phyloP scores from a whole-genome alignment of 2,113 vertebrate genomes.

The Porphyrio hochstetteri region DNA sequence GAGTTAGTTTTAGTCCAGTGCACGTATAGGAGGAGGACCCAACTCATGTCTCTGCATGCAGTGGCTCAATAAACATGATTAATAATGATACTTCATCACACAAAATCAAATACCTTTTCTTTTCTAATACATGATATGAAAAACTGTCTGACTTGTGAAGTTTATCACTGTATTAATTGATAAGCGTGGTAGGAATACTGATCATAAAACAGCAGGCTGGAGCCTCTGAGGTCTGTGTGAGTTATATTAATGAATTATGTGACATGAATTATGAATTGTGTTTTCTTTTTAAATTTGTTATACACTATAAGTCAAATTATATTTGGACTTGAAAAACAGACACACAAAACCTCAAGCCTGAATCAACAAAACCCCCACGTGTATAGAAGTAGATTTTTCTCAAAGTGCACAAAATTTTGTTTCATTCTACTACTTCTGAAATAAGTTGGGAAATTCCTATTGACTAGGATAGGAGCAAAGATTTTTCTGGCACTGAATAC shows the following conservation, averaged over 20 bases:
- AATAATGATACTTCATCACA: not conserved
- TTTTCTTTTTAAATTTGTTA: not conserved
- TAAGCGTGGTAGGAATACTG: slow-evolving; percentile 13
- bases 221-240: slow-evolving; percentile 19
- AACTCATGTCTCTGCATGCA: not conserved
- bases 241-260: slow-evolving; percentile 41
- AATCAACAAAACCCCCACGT: rapidly evolving
- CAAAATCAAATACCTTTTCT: not conserved
- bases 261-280: slow-evolving; percentile 24
- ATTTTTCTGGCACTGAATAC: not conserved
- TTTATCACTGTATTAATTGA: slow-evolving; percentile 43
- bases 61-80: not conserved
- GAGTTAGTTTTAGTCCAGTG: not conserved
- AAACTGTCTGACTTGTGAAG: slow-evolving; percentile 41
- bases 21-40: not conserved
- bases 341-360: not conserved
- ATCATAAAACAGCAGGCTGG: slow-evolving; percentile 40
- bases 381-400: not conserved
- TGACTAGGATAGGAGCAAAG: not conserved
- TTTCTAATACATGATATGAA: not conserved
- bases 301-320: not conserved
- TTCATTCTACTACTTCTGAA: not conserved
- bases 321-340: not conserved
- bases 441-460: not conserved
- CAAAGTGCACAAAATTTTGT: not conserved